These are phyloP conservation scores for Brachionus rubens DNA, from an alignment of 1,140 invertebrate genomes.

Conservation along the genomic window DNA sequence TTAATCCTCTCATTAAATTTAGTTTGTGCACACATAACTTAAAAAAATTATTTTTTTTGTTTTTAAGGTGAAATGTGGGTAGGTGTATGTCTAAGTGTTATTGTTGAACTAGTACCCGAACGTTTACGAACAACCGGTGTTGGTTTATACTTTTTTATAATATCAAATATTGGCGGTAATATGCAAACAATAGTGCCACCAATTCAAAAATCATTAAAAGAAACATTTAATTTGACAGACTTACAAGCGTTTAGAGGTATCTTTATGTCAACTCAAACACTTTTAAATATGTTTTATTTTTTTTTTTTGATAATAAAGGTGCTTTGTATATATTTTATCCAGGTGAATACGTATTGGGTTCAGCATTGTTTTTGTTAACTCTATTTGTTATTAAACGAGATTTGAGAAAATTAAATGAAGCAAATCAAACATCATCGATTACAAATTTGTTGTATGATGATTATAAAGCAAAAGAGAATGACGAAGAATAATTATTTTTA, in stretches of 20 bases:
- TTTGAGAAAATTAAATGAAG: constrained; percentile 48
- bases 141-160: constrained; percentile 58
- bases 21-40: too few relatives aligned
- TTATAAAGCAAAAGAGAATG: not conserved
- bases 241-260: constrained; percentile 27
- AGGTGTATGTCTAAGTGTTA: constrained; percentile 52
- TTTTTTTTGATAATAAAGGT: constrained; percentile 51
- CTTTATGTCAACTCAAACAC: not conserved
- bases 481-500: not conserved
- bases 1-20: too few relatives aligned
- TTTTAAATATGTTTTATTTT: not conserved
- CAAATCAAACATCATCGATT: constrained; percentile 41
- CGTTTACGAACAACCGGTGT: constrained; percentile 53
- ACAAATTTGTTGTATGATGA: constrained; percentile 32
- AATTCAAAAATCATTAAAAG: not conserved
- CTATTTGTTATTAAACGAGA: constrained; percentile 56
- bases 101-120: constrained; percentile 55
- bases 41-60: not conserved
- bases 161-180: constrained; percentile 58
- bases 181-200: constrained; percentile 49
- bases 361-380: constrained; percentile 56
- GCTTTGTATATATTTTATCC: constrained; percentile 59
- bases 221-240: constrained; percentile 18
- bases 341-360: constrained; percentile 56
- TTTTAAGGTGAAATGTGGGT: constrained; percentile 55